Conservation (phyloP, 2,113 vertebrate genomes). For the Syrrhaptes paradoxus region DNA sequence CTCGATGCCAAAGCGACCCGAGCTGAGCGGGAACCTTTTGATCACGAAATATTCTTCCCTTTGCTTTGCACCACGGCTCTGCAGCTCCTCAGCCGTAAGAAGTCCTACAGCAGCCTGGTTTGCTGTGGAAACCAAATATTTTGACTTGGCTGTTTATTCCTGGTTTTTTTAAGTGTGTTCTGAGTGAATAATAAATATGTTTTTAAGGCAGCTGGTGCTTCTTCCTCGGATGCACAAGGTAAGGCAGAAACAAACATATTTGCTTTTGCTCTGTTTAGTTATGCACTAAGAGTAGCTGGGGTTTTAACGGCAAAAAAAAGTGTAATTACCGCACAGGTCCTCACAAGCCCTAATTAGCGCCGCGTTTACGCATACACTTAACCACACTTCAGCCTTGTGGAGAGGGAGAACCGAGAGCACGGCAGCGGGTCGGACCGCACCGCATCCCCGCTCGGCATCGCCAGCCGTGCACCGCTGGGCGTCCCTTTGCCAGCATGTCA, state of each 20-base stretch:
- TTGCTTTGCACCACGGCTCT: not conserved
- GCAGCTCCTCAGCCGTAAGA: not conserved
- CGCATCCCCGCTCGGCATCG: no score
- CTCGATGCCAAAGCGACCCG: not conserved
- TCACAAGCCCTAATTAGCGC: not conserved
- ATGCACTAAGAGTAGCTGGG: slow-evolving; percentile 6
- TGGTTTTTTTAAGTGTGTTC: not conserved
- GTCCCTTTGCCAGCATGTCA: no score
- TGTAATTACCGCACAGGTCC: not conserved
- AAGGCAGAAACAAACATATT: slow-evolving; percentile 23
- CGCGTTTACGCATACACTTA: not conserved
- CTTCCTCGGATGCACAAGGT: not conserved
- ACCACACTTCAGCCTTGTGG: not conserved
- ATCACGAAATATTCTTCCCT: not conserved
- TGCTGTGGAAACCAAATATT: slow-evolving; percentile 54
- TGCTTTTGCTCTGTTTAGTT: not conserved
- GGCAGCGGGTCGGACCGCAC: no score
- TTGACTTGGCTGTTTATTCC: slow-evolving; percentile 41
- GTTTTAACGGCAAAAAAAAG: not conserved
- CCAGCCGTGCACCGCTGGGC: no score
- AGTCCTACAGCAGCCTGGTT: not conserved
- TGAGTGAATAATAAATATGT: slow-evolving; percentile 57
- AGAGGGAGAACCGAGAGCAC: no score
- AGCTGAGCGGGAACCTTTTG: not conserved
- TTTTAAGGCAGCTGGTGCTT: slow-evolving; percentile 64